Percentiles rank a stretch among this genome's conserved stretches.
Evolutionary conservation across 2,888 invertebrate genomes (phyloP).

Genomic region (Pristionchus fissidentatus): DNA sequence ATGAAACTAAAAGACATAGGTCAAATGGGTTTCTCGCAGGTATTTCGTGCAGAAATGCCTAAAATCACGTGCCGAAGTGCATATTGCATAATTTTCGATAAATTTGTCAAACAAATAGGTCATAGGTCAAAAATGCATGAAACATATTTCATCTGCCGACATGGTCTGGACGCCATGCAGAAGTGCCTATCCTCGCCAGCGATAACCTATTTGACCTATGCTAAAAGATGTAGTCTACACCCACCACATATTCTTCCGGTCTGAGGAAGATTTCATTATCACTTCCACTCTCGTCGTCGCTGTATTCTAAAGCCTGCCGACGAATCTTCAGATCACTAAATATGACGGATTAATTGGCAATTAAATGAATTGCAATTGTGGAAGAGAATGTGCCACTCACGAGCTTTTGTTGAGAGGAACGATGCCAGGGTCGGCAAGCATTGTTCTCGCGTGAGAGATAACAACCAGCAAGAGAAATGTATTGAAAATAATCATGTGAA

Average conservation of each 20-base stretch:
- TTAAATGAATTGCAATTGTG: not conserved
- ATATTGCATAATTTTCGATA: too few species aligned
- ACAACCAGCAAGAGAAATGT: constrained; percentile 84
- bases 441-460: constrained; percentile 87
- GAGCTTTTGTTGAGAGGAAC: constrained; percentile 82
- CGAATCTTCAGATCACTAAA: constrained; percentile 27
- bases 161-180: too few species aligned
- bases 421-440: constrained; percentile 90
- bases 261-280: constrained; percentile 42
- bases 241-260: constrained; percentile 39
- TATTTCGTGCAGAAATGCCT: too few species aligned
- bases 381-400: constrained; percentile 79
- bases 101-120: not conserved
- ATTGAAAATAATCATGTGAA: constrained; percentile 87
- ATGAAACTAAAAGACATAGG: too few species aligned
- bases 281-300: constrained; percentile 32
- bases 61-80: too few species aligned
- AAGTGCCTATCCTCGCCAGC: too few species aligned
- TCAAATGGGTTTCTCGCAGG: too few species aligned
- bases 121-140: not conserved
- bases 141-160: too few species aligned
- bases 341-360: not conserved
- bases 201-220: too few species aligned
- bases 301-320: not conserved
- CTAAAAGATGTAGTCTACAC: too few species aligned